These are phyloP conservation scores for Chionomys nivalis DNA, from an alignment of 2,113 vertebrate genomes.

Conservation along the genomic window DNA sequence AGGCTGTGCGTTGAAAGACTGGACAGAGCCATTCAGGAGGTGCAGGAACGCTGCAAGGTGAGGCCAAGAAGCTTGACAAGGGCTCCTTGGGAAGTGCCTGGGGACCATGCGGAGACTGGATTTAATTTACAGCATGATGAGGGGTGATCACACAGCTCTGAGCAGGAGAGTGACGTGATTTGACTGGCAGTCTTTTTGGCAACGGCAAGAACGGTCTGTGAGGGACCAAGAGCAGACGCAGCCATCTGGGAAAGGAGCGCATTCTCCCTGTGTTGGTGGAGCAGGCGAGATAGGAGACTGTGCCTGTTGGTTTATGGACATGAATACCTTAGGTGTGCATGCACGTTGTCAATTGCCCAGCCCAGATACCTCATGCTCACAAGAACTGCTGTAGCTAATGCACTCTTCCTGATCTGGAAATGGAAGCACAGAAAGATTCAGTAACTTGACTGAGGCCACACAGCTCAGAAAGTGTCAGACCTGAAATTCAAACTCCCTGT, in stretches of 20 bases:
- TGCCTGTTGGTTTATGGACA: background rate
- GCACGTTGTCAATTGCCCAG: background rate
- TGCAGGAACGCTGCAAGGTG: background rate
- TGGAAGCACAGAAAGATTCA: background rate
- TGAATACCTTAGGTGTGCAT: background rate
- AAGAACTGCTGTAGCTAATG: conserved; percentile 42
- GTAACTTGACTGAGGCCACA: background rate
- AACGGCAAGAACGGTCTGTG: background rate
- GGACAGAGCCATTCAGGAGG: background rate
- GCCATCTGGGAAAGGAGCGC: background rate
- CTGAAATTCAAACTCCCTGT: conserved; percentile 13
- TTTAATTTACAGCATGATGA: background rate
- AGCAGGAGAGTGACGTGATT: background rate
- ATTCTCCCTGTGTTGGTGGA: background rate
- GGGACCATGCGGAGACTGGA: background rate
- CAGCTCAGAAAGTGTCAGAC: background rate
- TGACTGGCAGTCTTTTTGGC: background rate
- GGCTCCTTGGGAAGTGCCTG: background rate
- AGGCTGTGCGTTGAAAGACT: background rate
- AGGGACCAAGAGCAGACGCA: background rate
- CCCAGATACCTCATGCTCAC: conserved; percentile 21
- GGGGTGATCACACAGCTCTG: background rate
- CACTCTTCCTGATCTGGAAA: background rate
- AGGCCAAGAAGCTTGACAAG: background rate
- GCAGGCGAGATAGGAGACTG: background rate